A percentile compares a stretch with the other conserved stretches of the same genome.
Evolutionary conservation across 2,113 vertebrate species (phyloP).

Genomic region (Notothenia rossii): DNA sequence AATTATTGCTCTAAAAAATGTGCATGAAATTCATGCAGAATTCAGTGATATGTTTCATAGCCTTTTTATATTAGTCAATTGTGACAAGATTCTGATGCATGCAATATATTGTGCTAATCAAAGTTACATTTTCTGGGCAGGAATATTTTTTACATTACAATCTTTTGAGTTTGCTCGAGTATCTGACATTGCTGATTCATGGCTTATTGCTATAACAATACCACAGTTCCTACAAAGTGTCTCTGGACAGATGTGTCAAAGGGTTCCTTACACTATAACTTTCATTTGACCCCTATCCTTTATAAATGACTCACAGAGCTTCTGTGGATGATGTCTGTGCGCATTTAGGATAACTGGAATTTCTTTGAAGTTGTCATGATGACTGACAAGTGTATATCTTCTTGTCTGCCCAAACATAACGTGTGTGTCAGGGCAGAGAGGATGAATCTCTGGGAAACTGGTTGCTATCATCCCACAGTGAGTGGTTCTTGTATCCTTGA

Average conservation of each 20-base stretch:
- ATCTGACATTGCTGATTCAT: not conserved
- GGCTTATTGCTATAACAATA: not conserved
- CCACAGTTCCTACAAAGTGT: not conserved
- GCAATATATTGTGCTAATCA: not conserved
- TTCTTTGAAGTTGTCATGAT: constrained; percentile 33
- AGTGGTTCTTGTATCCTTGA: constrained; percentile 41
- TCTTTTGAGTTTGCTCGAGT: not conserved
- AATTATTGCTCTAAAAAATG: not conserved
- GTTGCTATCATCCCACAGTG: constrained; percentile 11
- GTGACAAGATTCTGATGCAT: not conserved
- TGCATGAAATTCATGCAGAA: not conserved
- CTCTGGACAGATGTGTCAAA: constrained; percentile 25
- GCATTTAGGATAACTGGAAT: constrained; percentile 34
- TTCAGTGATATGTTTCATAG: constrained; percentile 1
- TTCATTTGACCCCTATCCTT: constrained; percentile 38
- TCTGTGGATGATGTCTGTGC: constrained; percentile 34
- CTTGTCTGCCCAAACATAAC: constrained; percentile 18
- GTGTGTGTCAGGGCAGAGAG: constrained; percentile 1
- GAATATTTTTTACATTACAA: too few species aligned
- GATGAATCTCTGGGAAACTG: constrained; percentile 4
- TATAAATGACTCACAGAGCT: constrained; percentile 52
- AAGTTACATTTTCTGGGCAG: not conserved
- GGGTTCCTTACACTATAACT: constrained; percentile 23
- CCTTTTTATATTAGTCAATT: not conserved
- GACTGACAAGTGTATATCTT: constrained; percentile 43